A percentile compares a stretch with the other conserved stretches of the same genome.
phyloP scores from a whole-genome alignment of 2,113 vertebrate genomes.

The Mesocricetus auratus region DNA sequence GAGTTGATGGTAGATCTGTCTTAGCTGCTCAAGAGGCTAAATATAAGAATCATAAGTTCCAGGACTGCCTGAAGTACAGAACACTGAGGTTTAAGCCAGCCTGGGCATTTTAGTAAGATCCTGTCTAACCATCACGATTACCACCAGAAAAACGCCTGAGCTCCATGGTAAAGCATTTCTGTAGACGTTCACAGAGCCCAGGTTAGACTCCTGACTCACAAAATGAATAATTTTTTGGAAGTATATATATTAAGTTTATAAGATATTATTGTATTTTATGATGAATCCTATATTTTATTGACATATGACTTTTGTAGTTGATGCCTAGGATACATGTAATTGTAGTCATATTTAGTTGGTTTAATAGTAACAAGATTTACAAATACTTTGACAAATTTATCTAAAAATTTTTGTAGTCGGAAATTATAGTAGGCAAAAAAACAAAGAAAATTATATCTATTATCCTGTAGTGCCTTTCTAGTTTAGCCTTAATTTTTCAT shows the following conservation, averaged over 20 bases:
- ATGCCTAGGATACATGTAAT: slow-evolving; percentile 6
- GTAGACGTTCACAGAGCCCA: background rate
- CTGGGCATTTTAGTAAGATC: background rate
- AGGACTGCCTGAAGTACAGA: background rate
- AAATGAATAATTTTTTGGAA: background rate
- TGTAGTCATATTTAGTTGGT: background rate
- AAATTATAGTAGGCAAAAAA: background rate
- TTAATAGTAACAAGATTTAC: background rate
- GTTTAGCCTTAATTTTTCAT: slow-evolving; percentile 41
- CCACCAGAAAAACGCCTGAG: background rate
- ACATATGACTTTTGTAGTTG: slow-evolving; percentile 15
- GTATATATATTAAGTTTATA: background rate
- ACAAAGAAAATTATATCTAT: background rate
- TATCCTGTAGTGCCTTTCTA: background rate
- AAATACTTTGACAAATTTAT: slow-evolving; percentile 56
- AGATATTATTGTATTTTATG: background rate
- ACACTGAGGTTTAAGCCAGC: background rate
- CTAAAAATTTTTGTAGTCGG: background rate
- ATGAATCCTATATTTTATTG: slow-evolving; percentile 34
- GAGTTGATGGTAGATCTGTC: background rate
- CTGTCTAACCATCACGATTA: background rate
- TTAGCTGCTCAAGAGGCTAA: background rate
- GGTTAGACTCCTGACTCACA: background rate
- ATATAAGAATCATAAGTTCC: background rate
- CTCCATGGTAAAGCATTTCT: background rate